Evolutionary conservation across 2,113 vertebrate species (phyloP).

Genomic region (Cinclus cinclus): DNA sequence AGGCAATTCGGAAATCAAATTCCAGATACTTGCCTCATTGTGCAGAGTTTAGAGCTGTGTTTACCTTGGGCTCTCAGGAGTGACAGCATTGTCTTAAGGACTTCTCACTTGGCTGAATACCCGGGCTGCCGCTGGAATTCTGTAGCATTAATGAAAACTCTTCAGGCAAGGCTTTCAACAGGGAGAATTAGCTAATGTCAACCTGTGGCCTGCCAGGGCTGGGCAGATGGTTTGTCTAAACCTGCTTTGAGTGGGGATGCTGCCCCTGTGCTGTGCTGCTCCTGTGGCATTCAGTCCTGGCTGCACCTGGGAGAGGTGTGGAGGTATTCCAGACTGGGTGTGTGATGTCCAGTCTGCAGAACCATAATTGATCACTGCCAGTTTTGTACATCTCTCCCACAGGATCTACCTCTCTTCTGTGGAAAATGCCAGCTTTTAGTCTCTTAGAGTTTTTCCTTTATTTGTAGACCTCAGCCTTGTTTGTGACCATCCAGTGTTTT

Average conservation of each 20-base stretch:
- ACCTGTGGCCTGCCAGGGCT: not conserved
- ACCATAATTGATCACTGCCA: fast-evolving
- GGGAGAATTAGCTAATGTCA: not conserved
- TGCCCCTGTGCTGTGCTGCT: not conserved
- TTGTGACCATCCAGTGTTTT: not conserved
- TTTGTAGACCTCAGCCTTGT: not conserved
- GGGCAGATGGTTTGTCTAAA: not conserved
- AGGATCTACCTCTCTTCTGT: not conserved
- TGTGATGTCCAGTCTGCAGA: not conserved
- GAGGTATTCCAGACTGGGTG: not conserved
- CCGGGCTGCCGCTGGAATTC: not conserved
- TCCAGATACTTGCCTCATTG: not conserved
- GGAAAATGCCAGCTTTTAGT: not conserved
- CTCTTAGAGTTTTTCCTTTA: not conserved
- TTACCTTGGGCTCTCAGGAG: not conserved
- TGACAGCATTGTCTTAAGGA: not conserved
- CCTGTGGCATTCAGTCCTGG: not conserved
- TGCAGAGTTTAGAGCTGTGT: not conserved
- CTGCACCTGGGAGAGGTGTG: not conserved
- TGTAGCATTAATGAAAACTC: not conserved
- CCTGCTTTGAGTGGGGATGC: not conserved
- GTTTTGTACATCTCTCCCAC: not conserved
- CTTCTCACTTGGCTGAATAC: not conserved
- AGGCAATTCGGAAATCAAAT: not conserved
- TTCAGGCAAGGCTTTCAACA: not conserved